Evolutionary conservation across 2,797 vertebrate species (phyloP).

Genomic region (Pygocentrus nattereri): DNA sequence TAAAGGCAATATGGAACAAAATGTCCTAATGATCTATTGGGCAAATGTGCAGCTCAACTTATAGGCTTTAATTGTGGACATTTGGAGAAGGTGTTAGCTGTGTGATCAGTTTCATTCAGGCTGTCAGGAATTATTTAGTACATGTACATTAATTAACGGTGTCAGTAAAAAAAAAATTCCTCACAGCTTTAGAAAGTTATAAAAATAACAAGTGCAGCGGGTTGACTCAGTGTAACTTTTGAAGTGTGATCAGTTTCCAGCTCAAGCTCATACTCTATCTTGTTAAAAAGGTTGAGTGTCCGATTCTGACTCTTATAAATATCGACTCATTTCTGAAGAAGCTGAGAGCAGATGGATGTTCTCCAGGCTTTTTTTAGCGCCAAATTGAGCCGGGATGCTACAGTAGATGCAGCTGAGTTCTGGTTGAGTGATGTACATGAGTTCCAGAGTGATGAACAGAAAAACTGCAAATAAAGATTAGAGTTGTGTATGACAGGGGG

Average conservation of each 20-base stretch:
- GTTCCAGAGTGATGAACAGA: constrained; percentile 63
- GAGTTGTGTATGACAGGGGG: constrained; percentile 57
- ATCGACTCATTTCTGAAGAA: constrained; percentile 36
- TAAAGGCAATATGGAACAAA: constrained; percentile 6
- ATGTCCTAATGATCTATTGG: constrained; percentile 1
- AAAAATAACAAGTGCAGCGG: neutral
- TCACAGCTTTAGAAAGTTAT: constrained; percentile 11
- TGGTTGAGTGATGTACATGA: constrained; percentile 64
- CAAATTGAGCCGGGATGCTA: constrained; percentile 45
- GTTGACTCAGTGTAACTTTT: neutral
- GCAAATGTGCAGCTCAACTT: neutral
- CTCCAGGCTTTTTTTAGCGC: constrained; percentile 61
- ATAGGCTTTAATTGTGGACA: neutral
- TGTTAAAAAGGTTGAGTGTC: constrained; percentile 28
- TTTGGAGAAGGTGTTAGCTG: neutral
- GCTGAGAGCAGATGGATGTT: constrained; percentile 61
- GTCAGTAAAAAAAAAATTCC: constrained; percentile 21
- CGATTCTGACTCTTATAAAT: constrained; percentile 39
- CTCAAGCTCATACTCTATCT: neutral
- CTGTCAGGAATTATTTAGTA: constrained; percentile 22
- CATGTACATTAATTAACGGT: constrained; percentile 11
- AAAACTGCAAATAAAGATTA: constrained; percentile 69
- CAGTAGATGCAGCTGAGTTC: constrained; percentile 62
- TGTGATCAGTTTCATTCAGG: constrained; percentile 6
- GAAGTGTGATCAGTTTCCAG: neutral